Conservation (phyloP, 1,140 invertebrate species). For the Brachionus koreanus region DNA sequence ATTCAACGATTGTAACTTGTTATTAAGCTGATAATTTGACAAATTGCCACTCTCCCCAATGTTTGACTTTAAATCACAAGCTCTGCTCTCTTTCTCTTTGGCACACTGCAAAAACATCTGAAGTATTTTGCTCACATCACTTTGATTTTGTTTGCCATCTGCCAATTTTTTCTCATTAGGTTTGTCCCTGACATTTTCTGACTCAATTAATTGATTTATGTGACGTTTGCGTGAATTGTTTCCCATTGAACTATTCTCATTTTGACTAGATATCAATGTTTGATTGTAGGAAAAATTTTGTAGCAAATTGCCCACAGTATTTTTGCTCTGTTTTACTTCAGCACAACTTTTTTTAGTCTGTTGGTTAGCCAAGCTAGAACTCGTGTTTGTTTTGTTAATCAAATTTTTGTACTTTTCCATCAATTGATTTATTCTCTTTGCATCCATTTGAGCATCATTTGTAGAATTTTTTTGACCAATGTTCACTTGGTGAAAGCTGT, state of each 20-base stretch:
- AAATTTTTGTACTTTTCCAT: slow-evolving; percentile 43
- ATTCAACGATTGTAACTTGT: neutral
- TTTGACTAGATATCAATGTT: neutral
- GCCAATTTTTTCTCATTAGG: neutral
- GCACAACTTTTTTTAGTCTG: neutral
- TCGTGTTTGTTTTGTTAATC: slow-evolving; percentile 23
- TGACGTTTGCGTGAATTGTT: slow-evolving; percentile 1
- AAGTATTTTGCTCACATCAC: neutral
- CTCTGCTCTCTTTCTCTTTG: neutral
- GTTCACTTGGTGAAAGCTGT: neutral
- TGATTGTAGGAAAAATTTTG: slow-evolving; percentile 10
- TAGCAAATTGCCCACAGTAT: slow-evolving; percentile 25
- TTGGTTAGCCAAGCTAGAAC: neutral
- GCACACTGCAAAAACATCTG: slow-evolving; percentile 22
- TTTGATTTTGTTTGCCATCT: neutral
- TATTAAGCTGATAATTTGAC: neutral
- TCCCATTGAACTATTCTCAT: neutral
- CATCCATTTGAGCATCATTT: neutral
- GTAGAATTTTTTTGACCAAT: neutral
- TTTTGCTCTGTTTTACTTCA: neutral
- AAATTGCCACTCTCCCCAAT: neutral
- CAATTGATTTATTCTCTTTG: neutral
- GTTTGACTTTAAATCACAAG: neutral
- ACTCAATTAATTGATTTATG: slow-evolving; percentile 6
- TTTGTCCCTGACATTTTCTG: neutral